These are phyloP conservation scores for Penaeus monodon DNA, from an alignment of 2,888 invertebrate species.

Conservation along the genomic window DNA sequence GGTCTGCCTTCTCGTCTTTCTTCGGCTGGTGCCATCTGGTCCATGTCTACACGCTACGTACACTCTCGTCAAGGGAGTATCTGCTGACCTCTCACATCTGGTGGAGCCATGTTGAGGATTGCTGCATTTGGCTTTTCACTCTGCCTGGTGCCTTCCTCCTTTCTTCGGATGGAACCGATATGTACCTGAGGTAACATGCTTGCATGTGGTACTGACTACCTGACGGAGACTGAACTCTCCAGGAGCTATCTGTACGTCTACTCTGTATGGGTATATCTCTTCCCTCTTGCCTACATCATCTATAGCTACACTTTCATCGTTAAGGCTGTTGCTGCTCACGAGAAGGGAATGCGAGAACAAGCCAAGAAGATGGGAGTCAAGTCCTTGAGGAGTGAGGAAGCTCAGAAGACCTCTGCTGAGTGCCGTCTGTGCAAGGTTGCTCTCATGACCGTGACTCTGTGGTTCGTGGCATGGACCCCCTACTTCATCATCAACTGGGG, in stretches of 20 bases:
- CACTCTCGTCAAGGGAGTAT: conserved; percentile 69
- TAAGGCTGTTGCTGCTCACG: conserved; percentile 52
- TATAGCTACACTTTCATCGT: conserved; percentile 70
- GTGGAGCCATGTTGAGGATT: conserved; percentile 50
- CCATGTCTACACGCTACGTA: conserved; percentile 70
- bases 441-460: too few species aligned
- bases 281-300: conserved; percentile 68
- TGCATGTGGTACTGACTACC: conserved; percentile 70
- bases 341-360: too few species aligned
- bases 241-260: conserved; percentile 66
- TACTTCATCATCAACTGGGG: too few species aligned
- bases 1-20: too few species aligned
- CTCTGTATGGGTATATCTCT: conserved; percentile 49
- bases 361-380: too few species aligned
- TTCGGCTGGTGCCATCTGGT: conserved; percentile 67
- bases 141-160: conserved; percentile 65
- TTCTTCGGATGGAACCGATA: too few species aligned
- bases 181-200: too few species aligned
- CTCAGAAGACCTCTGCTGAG: too few species aligned
- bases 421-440: too few species aligned
- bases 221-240: conserved; percentile 40
- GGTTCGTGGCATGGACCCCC: too few species aligned
- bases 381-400: too few species aligned
- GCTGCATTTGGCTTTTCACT: conserved; percentile 68
- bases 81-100: conserved; percentile 65